These are phyloP conservation scores for Scartelaos histophorus DNA, from an alignment of 2,113 vertebrate genomes.

Conservation along the genomic window DNA sequence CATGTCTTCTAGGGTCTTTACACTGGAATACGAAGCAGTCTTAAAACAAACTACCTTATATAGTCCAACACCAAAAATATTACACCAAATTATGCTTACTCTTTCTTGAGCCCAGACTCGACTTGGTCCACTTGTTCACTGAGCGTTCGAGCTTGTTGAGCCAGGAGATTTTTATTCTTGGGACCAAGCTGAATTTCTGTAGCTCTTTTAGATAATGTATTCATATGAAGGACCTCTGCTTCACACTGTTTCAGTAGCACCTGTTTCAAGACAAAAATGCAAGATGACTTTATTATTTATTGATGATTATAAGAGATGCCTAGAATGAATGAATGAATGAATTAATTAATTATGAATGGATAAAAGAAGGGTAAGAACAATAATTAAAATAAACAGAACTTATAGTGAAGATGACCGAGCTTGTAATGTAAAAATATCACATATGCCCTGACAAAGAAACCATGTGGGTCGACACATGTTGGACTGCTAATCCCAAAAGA, in stretches of 20 bases:
- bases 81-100: conserved; percentile 73
- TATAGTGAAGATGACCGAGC: no score
- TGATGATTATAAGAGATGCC: neutral
- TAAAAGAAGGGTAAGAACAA: neutral
- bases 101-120: conserved; percentile 85
- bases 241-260: conserved; percentile 86
- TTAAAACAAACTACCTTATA: neutral
- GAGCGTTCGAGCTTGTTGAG: conserved; percentile 83
- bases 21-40: conserved; percentile 73
- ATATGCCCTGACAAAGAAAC: no score
- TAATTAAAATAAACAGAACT: neutral
- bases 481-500: no score
- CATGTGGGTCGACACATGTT: no score
- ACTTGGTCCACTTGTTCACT: conserved; percentile 86
- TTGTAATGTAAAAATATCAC: no score
- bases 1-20: conserved; percentile 90
- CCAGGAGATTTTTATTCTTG: conserved; percentile 83
- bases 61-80: neutral
- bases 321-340: neutral
- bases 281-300: neutral
- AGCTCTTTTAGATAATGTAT: conserved; percentile 86
- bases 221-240: conserved; percentile 83
- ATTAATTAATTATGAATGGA: neutral
- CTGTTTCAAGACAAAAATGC: conserved; percentile 59
- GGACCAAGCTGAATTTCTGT: conserved; percentile 89